phyloP scores from a whole-genome alignment of 2,888 invertebrate genomes.

The Tachina grossa region DNA sequence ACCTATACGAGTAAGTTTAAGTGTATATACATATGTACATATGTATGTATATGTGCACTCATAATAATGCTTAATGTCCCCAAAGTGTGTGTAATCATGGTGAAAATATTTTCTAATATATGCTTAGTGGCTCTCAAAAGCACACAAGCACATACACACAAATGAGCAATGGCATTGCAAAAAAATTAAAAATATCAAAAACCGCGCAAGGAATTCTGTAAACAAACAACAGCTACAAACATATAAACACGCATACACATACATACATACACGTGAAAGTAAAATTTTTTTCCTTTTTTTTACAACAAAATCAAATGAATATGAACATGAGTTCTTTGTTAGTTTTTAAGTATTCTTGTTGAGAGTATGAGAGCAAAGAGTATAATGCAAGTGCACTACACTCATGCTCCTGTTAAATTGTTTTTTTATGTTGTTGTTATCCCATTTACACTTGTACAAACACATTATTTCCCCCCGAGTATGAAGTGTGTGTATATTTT shows the following conservation, averaged over 20 bases:
- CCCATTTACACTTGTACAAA: background rate
- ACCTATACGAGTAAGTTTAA: slow-evolving; percentile 32
- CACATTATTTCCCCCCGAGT: slow-evolving; percentile 53
- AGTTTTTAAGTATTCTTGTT: slow-evolving; percentile 34
- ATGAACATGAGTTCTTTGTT: slow-evolving; percentile 45
- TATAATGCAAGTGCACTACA: slow-evolving; percentile 16
- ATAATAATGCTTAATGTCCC: slow-evolving; percentile 48
- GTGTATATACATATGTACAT: no score
- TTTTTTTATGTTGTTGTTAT: slow-evolving; percentile 9
- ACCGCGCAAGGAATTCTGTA: slow-evolving; percentile 29
- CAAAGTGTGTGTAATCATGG: slow-evolving; percentile 61
- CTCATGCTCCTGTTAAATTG: background rate
- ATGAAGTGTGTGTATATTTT: slow-evolving; percentile 10
- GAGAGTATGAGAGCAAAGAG: slow-evolving; percentile 23
- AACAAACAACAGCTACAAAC: background rate
- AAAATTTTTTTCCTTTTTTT: slow-evolving; percentile 9
- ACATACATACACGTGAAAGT: background rate
- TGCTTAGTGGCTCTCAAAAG: slow-evolving; percentile 54
- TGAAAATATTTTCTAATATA: slow-evolving; percentile 61
- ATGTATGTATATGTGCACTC: background rate
- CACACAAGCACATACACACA: slow-evolving; percentile 27
- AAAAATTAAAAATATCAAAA: slow-evolving; percentile 49
- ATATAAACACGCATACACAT: background rate
- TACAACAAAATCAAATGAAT: slow-evolving; percentile 51
- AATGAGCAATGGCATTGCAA: slow-evolving; percentile 49